Conservation (phyloP, 2,113 vertebrate genomes). For the Craseonycteris thonglongyai region DNA sequence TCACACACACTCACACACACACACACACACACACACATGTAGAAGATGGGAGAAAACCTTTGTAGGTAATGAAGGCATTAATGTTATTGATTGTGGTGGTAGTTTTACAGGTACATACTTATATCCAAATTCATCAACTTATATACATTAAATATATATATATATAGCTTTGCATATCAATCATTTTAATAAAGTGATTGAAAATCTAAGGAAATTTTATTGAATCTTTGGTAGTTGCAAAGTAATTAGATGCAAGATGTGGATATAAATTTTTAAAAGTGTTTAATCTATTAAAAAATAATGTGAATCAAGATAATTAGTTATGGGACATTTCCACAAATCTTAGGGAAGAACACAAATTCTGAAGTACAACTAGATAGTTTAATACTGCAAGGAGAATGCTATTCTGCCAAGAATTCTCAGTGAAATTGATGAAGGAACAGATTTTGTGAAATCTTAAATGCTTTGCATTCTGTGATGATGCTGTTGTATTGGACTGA, state of each 20-base stretch:
- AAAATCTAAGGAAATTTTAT: background rate
- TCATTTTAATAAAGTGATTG: background rate
- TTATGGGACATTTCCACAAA: background rate
- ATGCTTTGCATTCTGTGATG: constrained; percentile 37
- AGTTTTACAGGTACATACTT: background rate
- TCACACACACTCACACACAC: background rate
- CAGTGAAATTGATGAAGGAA: constrained; percentile 29
- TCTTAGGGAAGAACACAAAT: background rate
- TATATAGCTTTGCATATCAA: background rate
- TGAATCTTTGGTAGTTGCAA: background rate
- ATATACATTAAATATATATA: background rate
- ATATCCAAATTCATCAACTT: background rate
- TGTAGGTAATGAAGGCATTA: background rate
- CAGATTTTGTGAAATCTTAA: constrained; percentile 57
- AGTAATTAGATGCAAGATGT: background rate
- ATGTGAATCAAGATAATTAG: background rate
- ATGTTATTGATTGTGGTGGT: background rate
- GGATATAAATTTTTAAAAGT: background rate
- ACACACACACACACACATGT: background rate
- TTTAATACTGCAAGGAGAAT: background rate
- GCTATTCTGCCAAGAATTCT: constrained; percentile 39
- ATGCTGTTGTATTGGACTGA: constrained; percentile 25
- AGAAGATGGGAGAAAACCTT: background rate
- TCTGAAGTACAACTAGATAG: background rate
- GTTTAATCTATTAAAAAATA: background rate